Base-by-base conservation (phyloP, 2,113 vertebrate genomes). In the Grus americana region DNA sequence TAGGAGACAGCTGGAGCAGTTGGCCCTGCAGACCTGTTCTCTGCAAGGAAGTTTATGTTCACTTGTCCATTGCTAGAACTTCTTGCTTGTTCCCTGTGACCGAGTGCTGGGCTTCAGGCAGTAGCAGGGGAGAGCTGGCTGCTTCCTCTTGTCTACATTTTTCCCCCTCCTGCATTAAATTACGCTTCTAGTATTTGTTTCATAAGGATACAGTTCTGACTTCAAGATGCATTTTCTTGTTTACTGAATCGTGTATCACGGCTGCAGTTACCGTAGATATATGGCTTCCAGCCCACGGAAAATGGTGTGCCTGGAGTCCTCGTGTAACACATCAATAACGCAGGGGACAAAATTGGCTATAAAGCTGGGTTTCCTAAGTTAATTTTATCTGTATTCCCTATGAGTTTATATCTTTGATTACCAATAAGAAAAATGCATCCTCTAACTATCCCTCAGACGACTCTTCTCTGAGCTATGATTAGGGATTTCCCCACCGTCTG, bases 401-500 rank as follows among this genome's bases (percentile, higher is more conserved):
- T 44, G 12, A 9, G 44, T 38, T 54, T 15, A 3, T 47, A 5
- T 46, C 55, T 61, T 52, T 8, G 23, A 32, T 63, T 23, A 12
- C 36, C 42, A 21, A 2, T 18, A 16, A 0, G 9, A 23, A 47
- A 34, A 58, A 2, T 1, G 0, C 18, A 11, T 29, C 55, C 50
- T n/a, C 20, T 36, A 40, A 11, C 46, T 38, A 3, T 7, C 30
- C 54, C 46, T 61, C 15, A 8, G 65, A 3, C 10, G 17, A 8
- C 26, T 50, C 54, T n/a, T 40, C 42, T 32, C 67, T 20, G 68
- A 29, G 36, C 68, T 46, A 1, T 20, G 34, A 1, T 21, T 75
- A 4, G 7, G 50, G 50, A 20, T 57, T 62, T n/a, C 40, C 13
- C 12, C 3, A 1, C 32, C 3, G 0, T 19, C 47, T 0, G 0